phyloP scores from a whole-genome alignment of 53 echinoderm and acorn worm genomes.

The Echinometra lucunter region DNA sequence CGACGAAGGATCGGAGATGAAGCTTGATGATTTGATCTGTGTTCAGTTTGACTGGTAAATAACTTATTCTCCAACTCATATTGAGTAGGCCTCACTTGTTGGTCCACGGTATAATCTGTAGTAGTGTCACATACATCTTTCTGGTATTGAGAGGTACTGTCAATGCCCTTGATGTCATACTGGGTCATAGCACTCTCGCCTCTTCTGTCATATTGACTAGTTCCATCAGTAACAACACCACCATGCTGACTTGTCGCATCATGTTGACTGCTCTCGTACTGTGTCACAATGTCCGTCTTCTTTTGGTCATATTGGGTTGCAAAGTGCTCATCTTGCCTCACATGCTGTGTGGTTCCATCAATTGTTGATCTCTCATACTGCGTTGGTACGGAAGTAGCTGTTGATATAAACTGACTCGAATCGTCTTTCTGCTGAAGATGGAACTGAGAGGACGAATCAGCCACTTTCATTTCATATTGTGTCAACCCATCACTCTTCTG shows the following conservation, averaged over 20 bases:
- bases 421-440: not conserved
- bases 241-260: too few species aligned
- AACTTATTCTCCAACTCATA: not conserved
- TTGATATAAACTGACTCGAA: not conserved
- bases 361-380: not conserved
- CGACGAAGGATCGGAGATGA: conserved; percentile 53
- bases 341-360: too few species aligned
- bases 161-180: not conserved
- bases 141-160: not conserved
- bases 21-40: not conserved
- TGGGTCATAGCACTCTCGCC: not conserved
- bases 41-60: not conserved
- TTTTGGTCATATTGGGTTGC: too few species aligned
- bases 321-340: too few species aligned
- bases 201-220: too few species aligned
- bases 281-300: too few species aligned
- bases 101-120: not conserved
- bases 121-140: not conserved
- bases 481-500: conserved; percentile 18
- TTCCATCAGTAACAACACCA: too few species aligned
- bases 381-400: not conserved
- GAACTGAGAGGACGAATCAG: too few species aligned
- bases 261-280: too few species aligned
- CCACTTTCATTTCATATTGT: not conserved
- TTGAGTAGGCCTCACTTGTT: not conserved